phyloP scores from a whole-genome alignment of 2,797 vertebrate genomes.

The Siniperca obscura region DNA sequence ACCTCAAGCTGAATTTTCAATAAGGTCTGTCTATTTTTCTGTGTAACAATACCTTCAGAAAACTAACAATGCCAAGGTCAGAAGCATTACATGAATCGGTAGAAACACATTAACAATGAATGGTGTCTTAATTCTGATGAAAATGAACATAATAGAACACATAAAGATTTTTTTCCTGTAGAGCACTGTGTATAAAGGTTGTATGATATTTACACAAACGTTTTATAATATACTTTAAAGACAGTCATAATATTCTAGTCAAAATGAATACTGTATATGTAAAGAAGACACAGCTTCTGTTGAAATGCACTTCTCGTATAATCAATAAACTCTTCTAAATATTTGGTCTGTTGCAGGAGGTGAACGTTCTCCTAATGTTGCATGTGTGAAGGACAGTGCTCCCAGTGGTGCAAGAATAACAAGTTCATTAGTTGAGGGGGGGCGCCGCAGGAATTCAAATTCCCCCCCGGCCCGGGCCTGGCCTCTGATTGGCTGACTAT shows the following conservation, averaged over 20 bases:
- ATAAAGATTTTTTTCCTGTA: background rate
- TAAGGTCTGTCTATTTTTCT: constrained; percentile 56
- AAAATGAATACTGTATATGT: background rate
- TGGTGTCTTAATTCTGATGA: background rate
- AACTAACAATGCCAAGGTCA: constrained; percentile 65
- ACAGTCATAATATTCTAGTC: background rate
- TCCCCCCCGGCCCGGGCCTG: constrained; percentile 90
- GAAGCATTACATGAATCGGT: constrained; percentile 13
- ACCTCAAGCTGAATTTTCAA: constrained; percentile 68
- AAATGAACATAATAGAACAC: constrained; percentile 24
- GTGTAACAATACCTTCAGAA: constrained; percentile 62
- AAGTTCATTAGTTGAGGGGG: constrained; percentile 98
- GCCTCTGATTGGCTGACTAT: constrained; percentile 93
- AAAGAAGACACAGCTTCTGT: constrained; percentile 16
- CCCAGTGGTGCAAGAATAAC: constrained; percentile 98
- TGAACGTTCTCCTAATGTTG: constrained; percentile 70
- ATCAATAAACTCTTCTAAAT: constrained; percentile 59
- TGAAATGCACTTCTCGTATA: constrained; percentile 12
- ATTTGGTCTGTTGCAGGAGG: constrained; percentile 58
- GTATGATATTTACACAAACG: background rate
- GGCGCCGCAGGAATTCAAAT: constrained; percentile 95
- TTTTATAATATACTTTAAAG: background rate
- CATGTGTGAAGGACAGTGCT: constrained; percentile 94
- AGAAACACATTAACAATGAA: constrained; percentile 32
- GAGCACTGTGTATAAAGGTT: background rate